Conservation (phyloP, 2,888 invertebrate species). For the Drosophila meridiana region DNA sequence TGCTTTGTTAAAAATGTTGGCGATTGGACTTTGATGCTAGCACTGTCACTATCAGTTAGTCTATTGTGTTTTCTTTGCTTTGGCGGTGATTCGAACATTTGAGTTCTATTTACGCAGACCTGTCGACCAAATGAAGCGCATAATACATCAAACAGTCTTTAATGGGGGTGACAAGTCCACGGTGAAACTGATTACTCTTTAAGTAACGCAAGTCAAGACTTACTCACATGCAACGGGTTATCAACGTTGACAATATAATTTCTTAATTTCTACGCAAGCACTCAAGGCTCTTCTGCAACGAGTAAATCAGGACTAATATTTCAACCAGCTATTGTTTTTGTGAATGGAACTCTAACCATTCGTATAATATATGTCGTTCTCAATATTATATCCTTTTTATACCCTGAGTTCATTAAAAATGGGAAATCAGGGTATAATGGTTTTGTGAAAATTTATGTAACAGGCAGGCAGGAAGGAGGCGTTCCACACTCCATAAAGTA, state of each 20-base stretch:
- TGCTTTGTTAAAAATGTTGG: conserved; percentile 27
- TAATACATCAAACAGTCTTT: conserved; percentile 85
- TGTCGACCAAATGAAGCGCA: conserved; percentile 86
- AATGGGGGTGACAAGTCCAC: conserved; percentile 85
- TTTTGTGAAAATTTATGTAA: too few species aligned
- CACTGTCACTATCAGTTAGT: conserved; percentile 62
- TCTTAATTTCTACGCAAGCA: conserved; percentile 50
- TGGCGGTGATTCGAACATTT: conserved; percentile 51
- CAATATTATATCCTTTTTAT: neutral
- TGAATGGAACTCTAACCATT: neutral
- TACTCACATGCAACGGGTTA: conserved; percentile 8
- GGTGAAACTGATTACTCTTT: conserved; percentile 83
- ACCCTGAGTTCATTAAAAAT: neutral
- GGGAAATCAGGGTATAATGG: too few species aligned
- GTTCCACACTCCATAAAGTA: too few species aligned
- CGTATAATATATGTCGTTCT: neutral
- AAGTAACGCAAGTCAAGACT: conserved; percentile 41
- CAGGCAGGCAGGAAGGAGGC: too few species aligned
- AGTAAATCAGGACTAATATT: neutral
- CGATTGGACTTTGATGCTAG: conserved; percentile 57
- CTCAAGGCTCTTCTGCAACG: conserved; percentile 38
- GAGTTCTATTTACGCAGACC: conserved; percentile 84
- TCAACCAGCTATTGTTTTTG: neutral
- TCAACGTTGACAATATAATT: conserved; percentile 10
- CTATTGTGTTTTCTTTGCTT: conserved; percentile 36